These are phyloP conservation scores for Centropyge bicolor DNA, from an alignment of 2,797 vertebrate genomes.

Conservation along the genomic window DNA sequence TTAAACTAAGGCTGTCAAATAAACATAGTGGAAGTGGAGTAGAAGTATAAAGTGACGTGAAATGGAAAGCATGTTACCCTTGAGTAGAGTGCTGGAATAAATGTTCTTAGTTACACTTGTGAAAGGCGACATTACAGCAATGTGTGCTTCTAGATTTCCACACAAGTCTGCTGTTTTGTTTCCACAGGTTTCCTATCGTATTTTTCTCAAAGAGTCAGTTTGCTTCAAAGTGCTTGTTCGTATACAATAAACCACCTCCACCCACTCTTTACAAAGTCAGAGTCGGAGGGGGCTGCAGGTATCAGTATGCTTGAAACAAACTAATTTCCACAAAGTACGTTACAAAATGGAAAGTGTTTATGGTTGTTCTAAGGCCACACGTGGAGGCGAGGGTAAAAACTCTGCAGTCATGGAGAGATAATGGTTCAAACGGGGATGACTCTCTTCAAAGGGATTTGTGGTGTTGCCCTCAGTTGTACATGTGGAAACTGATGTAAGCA, in stretches of 20 bases:
- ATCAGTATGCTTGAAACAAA: too few relatives aligned
- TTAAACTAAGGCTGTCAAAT: too few relatives aligned
- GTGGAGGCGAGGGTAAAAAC: neutral
- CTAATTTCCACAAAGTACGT: too few relatives aligned
- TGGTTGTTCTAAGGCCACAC: too few relatives aligned
- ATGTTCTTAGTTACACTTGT: neutral
- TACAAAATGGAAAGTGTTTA: too few relatives aligned
- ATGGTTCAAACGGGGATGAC: neutral
- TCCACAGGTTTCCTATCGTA: too few relatives aligned
- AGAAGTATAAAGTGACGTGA: too few relatives aligned
- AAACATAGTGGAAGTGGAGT: neutral
- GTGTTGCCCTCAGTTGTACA: too few relatives aligned
- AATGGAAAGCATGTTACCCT: too few relatives aligned
- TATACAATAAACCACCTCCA: too few relatives aligned
- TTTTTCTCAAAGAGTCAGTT: neutral
- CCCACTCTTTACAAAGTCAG: neutral
- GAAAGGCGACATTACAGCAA: neutral
- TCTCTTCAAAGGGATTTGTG: neutral
- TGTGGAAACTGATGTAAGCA: neutral
- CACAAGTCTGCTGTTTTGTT: neutral
- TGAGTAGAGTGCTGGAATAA: neutral
- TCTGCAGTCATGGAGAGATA: neutral
- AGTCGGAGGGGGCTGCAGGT: too few relatives aligned
- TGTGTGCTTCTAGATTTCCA: neutral
- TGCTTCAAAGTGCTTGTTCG: neutral